Evolutionary conservation across 2,888 invertebrate genomes (phyloP).

Genomic region (Megamerina dolium): DNA sequence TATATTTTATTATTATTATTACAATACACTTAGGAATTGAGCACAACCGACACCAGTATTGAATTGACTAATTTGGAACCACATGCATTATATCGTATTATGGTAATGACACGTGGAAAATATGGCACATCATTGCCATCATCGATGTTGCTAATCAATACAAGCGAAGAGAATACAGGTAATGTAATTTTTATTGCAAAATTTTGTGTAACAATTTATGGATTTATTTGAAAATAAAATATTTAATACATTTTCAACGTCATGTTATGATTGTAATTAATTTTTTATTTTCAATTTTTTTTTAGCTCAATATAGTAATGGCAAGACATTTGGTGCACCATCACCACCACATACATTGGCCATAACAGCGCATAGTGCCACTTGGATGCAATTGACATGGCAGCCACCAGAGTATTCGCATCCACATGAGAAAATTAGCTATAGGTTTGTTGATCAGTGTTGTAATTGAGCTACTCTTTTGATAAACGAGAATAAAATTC

Average conservation of each 20-base stretch:
- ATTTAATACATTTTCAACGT: no score
- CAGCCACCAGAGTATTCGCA: slow-evolving; percentile 79
- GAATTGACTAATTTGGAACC: slow-evolving; percentile 60
- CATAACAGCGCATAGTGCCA: slow-evolving; percentile 73
- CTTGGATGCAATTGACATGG: slow-evolving; percentile 77
- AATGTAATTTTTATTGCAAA: no score
- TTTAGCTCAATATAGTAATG: neutral
- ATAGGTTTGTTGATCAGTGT: slow-evolving; percentile 55
- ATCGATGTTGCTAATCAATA: slow-evolving; percentile 69
- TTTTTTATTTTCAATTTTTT: neutral
- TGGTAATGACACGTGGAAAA: slow-evolving; percentile 70
- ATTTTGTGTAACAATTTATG: no score
- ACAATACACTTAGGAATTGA: slow-evolving; percentile 58
- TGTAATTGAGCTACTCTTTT: no score
- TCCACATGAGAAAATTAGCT: slow-evolving; percentile 70
- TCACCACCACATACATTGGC: slow-evolving; percentile 76
- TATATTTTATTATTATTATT: neutral
- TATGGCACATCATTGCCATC: slow-evolving; percentile 78
- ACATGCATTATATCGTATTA: slow-evolving; percentile 69
- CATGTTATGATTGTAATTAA: neutral
- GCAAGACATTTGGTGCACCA: slow-evolving; percentile 56
- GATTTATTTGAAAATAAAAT: no score
- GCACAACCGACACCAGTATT: slow-evolving; percentile 59
- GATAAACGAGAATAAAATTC: no score
- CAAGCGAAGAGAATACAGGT: slow-evolving; percentile 50